Evolutionary conservation across 2,113 vertebrate genomes (phyloP).

Genomic region (Helogale parvula): DNA sequence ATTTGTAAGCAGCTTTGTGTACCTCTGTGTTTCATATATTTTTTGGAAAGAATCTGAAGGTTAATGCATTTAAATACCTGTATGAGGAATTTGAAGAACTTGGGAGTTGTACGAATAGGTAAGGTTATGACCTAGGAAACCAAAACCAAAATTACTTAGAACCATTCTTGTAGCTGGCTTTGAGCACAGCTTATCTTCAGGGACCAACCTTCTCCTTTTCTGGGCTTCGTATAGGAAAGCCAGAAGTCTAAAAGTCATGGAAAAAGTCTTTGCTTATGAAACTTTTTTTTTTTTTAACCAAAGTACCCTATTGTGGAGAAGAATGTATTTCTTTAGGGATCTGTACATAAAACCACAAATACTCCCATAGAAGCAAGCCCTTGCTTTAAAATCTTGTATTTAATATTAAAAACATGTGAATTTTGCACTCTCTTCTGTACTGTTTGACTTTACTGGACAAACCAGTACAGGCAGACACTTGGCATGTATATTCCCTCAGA

Average conservation of each 20-base stretch:
- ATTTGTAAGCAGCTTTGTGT: neutral
- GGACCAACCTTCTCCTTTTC: neutral
- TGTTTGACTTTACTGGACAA: neutral
- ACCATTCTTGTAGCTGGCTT: neutral
- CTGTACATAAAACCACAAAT: neutral
- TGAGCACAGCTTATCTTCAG: neutral
- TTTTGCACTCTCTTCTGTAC: neutral
- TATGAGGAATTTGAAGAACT: slow-evolving; percentile 12
- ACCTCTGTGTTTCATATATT: slow-evolving; percentile 10
- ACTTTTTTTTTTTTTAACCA: neutral
- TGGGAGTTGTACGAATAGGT: neutral
- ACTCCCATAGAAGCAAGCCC: neutral
- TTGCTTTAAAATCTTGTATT: slow-evolving; percentile 33
- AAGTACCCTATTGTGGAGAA: neutral
- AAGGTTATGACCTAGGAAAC: neutral
- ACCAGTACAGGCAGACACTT: neutral
- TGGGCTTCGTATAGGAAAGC: slow-evolving; percentile 21
- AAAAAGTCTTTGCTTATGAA: slow-evolving; percentile 30
- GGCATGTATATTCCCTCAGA: neutral
- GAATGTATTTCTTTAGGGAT: neutral
- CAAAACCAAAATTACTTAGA: neutral
- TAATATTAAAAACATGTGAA: slow-evolving; percentile 38
- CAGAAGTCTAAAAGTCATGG: neutral
- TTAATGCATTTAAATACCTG: neutral
- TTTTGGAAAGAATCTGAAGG: neutral